Evolutionary conservation across 1,140 invertebrate genomes (phyloP).

Genomic region (Macrobrachium nipponense): DNA sequence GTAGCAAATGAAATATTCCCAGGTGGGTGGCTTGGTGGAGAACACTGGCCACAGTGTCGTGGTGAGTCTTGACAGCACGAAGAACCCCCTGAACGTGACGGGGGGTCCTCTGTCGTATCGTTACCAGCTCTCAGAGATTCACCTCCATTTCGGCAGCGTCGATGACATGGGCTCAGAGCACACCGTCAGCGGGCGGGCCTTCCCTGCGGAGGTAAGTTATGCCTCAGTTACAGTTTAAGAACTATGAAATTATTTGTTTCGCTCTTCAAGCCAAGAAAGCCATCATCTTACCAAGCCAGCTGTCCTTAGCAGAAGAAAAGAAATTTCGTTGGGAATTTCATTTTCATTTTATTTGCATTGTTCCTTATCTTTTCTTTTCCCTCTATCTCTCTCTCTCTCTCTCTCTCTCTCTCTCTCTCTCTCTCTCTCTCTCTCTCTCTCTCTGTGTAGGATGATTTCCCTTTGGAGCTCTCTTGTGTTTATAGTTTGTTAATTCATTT

Average conservation of each 20-base stretch:
- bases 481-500: background rate
- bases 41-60: constrained; percentile 83
- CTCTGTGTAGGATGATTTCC: too few relatives aligned
- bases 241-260: too few relatives aligned
- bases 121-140: constrained; percentile 94
- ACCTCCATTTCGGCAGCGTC: constrained; percentile 91
- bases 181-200: constrained; percentile 89
- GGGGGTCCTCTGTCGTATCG: constrained; percentile 94
- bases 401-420: background rate
- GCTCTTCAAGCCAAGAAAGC: too few relatives aligned
- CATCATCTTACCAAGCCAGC: too few relatives aligned
- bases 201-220: constrained; percentile 91
- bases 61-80: constrained; percentile 70
- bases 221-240: too few relatives aligned
- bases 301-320: background rate
- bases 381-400: background rate
- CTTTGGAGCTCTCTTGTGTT: too few relatives aligned
- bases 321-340: too few relatives aligned
- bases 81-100: constrained; percentile 86
- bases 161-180: constrained; percentile 93
- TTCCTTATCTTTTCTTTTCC: background rate
- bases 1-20: too few relatives aligned
- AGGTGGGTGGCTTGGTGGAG: constrained; percentile 88
- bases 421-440: background rate
- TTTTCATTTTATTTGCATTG: background rate